Percentiles rank a stretch among this genome's conserved stretches.
These are phyloP conservation scores for Equus quagga DNA, from an alignment of 2,113 vertebrate species.

Conservation along the genomic window DNA sequence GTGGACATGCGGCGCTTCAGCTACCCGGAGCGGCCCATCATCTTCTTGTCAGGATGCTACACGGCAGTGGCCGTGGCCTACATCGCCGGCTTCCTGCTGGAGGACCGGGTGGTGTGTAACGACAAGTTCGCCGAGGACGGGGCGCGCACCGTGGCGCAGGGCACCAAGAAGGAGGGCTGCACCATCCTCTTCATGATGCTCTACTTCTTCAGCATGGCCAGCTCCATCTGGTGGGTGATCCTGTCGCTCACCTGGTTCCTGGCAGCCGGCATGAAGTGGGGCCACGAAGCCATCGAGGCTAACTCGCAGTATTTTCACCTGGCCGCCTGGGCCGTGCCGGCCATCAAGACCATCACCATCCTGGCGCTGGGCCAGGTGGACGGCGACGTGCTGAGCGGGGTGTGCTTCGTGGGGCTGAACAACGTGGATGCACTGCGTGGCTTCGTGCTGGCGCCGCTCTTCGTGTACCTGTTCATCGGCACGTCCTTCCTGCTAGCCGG, in stretches of 20 bases:
- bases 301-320: conserved; percentile 98
- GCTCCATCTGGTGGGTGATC: conserved; percentile 99
- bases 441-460: conserved; percentile 96
- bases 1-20: conserved; percentile 98
- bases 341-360: conserved; percentile 97
- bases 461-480: conserved; percentile 97
- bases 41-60: conserved; percentile 97
- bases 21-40: conserved; percentile 97
- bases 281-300: conserved; percentile 97
- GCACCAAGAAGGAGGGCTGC: conserved; percentile 97
- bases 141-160: conserved; percentile 95
- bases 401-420: conserved; percentile 97
- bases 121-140: conserved; percentile 94
- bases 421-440: conserved; percentile 96
- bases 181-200: conserved; percentile 99
- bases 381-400: conserved; percentile 94
- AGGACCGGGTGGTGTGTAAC: conserved; percentile 96
- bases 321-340: conserved; percentile 97
- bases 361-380: conserved; percentile 97
- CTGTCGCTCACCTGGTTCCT: conserved; percentile 97
- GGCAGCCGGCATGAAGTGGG: conserved; percentile 98
- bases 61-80: conserved; percentile 96
- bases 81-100: conserved; percentile 95
- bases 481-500: conserved; percentile 97
- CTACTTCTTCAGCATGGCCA: conserved; percentile 99